These are phyloP conservation scores for Clarias pachynema DNA, from an alignment of 2,797 vertebrate species.

Conservation along the genomic window DNA sequence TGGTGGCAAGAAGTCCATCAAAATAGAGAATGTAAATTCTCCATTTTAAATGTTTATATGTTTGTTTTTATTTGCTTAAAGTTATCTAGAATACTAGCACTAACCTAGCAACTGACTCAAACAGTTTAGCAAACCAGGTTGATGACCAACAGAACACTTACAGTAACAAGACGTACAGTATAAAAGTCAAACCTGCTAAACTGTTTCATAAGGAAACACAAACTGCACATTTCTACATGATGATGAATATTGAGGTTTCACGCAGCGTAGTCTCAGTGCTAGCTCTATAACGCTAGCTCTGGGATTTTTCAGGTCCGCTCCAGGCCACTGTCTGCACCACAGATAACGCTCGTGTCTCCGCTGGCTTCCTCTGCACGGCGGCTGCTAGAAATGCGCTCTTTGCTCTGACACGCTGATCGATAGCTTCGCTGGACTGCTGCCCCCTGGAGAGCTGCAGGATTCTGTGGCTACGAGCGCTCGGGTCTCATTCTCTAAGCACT, in stretches of 20 bases:
- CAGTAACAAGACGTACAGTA: not conserved
- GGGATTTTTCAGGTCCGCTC: slow-evolving; percentile 23
- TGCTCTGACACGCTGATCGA: slow-evolving; percentile 52
- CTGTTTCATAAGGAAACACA: not conserved
- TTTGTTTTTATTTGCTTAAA: too few species aligned
- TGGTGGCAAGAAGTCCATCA: too few species aligned
- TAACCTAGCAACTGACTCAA: too few species aligned
- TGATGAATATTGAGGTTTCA: not conserved
- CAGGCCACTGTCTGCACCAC: slow-evolving; percentile 34
- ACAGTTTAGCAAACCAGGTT: too few species aligned
- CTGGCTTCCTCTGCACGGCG: slow-evolving; percentile 35
- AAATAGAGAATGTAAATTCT: too few species aligned
- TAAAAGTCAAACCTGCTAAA: not conserved
- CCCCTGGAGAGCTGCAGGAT: slow-evolving; percentile 32
- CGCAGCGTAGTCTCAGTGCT: not conserved
- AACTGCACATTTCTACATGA: not conserved
- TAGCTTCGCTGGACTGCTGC: slow-evolving; percentile 39
- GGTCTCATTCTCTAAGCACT: not conserved
- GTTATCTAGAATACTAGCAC: too few species aligned
- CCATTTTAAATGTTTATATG: too few species aligned
- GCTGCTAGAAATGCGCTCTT: slow-evolving; percentile 49
- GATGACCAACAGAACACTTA: not conserved
- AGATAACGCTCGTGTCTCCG: slow-evolving; percentile 42
- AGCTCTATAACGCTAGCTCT: not conserved
- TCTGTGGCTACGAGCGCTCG: not conserved